Evolutionary conservation across 1,140 invertebrate species (phyloP), one percentile per base, ranked within the genome.

Genomic region (Lordiphosa mommai): DNA sequence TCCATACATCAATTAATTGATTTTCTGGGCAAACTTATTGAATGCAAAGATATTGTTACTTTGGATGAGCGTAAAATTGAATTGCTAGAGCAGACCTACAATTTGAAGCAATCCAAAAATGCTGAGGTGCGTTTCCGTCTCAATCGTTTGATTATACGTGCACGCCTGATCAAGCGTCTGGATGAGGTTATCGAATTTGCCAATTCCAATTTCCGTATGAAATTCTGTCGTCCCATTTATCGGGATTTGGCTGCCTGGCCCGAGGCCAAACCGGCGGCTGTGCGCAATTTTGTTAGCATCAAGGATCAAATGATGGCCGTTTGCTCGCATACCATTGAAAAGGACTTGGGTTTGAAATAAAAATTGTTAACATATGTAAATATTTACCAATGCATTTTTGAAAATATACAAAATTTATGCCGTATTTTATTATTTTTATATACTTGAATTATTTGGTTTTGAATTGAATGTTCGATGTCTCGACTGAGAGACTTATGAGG

Each of bases 161-260:
- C 92, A 4, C 91, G 91, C 37, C 95, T 95, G 91, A 79, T 92
- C 38, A 89, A 92, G 0, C 92, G 93, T 67, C 89, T 98, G 27
- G 85, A 91, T 8, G 89, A 91, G 23, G 93, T 93, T 5, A 90
- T 98, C 13, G 77, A 92, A 1, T 97, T 97, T 91, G 92, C 96
- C 2, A 96, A 93, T 56, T 91, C 92, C 14, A 93, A 96, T 84
- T 96, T 97, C 44, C 92, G 97, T 57, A 96, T 98, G 94, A 98
- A 98, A 86, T 98, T 93, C 91, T 93, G 96, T 0, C 90, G 95
- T 40, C 96, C 96, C 9, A 91, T 98, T 38, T 98, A 96, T 88
- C 93, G 95, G 63, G 95, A 96, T 76, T 89, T 97, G n/a, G 95
- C 94, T 69, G 91, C 89, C 1, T 97, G 96, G 96, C 91, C 93